Percentiles rank a stretch among this genome's conserved stretches.
Evolutionary conservation across 2,113 vertebrate species (phyloP).

Genomic region (Casuarius casuarius): DNA sequence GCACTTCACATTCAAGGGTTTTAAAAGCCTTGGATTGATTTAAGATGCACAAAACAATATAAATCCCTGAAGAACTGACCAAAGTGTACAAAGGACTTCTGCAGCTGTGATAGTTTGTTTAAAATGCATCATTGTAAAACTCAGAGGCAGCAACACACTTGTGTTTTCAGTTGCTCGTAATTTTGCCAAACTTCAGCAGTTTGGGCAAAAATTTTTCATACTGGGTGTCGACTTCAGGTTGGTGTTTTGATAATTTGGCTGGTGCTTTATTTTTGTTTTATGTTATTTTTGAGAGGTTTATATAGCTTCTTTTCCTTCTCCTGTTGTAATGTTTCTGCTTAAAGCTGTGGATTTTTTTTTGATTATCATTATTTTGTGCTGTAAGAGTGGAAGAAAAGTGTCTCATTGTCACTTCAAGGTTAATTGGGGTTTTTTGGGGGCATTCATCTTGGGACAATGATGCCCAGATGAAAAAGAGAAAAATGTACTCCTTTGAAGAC

Average conservation of each 20-base stretch:
- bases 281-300: background rate
- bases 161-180: background rate
- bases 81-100: background rate
- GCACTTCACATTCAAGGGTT: background rate
- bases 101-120: background rate
- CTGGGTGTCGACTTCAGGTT: background rate
- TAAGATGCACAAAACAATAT: background rate
- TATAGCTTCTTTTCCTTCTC: background rate
- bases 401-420: slow-evolving; percentile 27
- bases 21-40: background rate
- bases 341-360: background rate
- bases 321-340: background rate
- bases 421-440: slow-evolving; percentile 29
- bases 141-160: background rate
- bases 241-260: background rate
- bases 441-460: background rate
- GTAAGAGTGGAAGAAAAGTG: background rate
- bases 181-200: background rate
- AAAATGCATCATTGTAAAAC: background rate
- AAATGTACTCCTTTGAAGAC: background rate
- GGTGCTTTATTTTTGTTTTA: background rate
- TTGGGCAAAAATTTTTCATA: background rate
- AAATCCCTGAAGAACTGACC: background rate
- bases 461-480: background rate
- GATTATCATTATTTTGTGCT: background rate